Evolutionary conservation across 2,888 invertebrate species (phyloP), one percentile per base, ranked within the genome.

Genomic region (Metallyticus violacea): DNA sequence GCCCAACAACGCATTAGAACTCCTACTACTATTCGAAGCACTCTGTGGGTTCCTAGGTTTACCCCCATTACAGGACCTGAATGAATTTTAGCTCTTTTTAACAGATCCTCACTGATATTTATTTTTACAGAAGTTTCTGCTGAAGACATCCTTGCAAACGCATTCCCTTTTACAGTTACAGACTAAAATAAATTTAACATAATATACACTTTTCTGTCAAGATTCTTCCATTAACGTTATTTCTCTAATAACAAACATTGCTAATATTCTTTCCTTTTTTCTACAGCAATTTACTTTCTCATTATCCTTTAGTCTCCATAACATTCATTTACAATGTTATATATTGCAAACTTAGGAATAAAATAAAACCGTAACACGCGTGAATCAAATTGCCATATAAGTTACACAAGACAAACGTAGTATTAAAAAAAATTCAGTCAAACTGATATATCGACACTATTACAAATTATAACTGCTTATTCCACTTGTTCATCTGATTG

Each of bases 1-100:
- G 95, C 95, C 96, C 97, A 97, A 90, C 97, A 94, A 91, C 95
- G 95, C 90, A 95, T 93, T 89, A 91, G 87, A n/a, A 91, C 89
- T 62, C 89, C 89, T 7, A 90, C 81, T 26, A 89, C 86, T 26
- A 89, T 86, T 81, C 85, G 85, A 6, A 88, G 30, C 2, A 88
- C 27, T 81, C 82, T 86, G 9, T 81, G 76, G 78, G 85, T 85
- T 77, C 87, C 81, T 28, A 85, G n/a, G 77, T 85, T 87, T 27
- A 81, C 27, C 81, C 81, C 85, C 85, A 85, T 87, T 30, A 27
- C 82, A 79, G 25, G 28, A 40, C 22, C 27, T 79, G 87, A 28
- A 27, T 7, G 27, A 22, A 22, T 6, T n/a, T 7, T 26, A 7
- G 83, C 27, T 5, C 28, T 77, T 9, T 25, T n/a, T 28, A 83